Percentiles rank a stretch among this genome's conserved stretches.
Evolutionary conservation across 2,888 invertebrate genomes (phyloP).

Genomic region (Tipula unca): DNA sequence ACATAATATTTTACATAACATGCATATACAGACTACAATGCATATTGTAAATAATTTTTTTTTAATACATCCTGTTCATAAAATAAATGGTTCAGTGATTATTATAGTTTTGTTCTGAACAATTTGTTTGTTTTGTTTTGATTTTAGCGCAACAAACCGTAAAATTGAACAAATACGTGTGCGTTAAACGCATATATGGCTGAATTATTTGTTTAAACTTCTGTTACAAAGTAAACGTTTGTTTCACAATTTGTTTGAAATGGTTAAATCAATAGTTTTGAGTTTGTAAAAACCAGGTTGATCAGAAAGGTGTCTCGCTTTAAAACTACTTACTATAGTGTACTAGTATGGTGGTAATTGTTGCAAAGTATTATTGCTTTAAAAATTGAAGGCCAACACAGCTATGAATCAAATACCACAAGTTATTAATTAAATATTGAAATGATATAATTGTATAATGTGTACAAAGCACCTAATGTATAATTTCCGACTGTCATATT

Average conservation of each 20-base stretch:
- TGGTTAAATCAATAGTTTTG: too few relatives aligned
- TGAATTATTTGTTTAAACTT: background rate
- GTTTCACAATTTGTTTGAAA: too few relatives aligned
- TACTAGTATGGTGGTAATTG: too few relatives aligned
- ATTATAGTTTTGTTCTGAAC: background rate
- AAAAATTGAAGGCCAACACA: too few relatives aligned
- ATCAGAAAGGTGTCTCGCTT: too few relatives aligned
- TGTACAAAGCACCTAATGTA: background rate
- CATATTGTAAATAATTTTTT: background rate
- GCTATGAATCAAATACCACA: too few relatives aligned
- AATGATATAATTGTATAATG: background rate
- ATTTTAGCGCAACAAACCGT: background rate
- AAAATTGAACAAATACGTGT: background rate
- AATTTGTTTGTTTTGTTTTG: background rate
- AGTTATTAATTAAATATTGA: too few relatives aligned
- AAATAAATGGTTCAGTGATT: background rate
- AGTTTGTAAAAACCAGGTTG: too few relatives aligned
- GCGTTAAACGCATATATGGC: background rate
- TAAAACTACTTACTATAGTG: too few relatives aligned
- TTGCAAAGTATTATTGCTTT: too few relatives aligned
- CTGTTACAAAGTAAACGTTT: background rate
- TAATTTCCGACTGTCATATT: background rate
- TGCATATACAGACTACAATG: background rate
- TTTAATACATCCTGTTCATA: background rate
- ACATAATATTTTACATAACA: background rate